Conservation (phyloP, 2,888 invertebrate species). For the Trisateles emortualis region DNA sequence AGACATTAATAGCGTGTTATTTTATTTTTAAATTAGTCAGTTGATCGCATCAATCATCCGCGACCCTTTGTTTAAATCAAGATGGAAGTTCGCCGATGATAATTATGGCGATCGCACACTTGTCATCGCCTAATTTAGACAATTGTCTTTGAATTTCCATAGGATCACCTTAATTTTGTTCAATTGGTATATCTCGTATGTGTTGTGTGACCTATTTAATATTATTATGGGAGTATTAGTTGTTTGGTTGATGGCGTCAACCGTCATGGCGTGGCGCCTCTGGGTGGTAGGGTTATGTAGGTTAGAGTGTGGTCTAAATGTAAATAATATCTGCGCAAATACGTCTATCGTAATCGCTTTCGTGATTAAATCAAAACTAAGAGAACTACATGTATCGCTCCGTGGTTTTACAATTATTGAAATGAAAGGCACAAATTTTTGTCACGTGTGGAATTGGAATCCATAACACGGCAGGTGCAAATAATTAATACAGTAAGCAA, state of each 20-base stretch:
- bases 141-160: slow-evolving; percentile 51
- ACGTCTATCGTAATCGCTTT: too few species aligned
- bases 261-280: slow-evolving; percentile 72
- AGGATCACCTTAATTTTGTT: slow-evolving; percentile 42
- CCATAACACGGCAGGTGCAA: too few species aligned
- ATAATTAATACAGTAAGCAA: too few species aligned
- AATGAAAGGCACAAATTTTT: too few species aligned
- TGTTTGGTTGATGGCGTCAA: slow-evolving; percentile 71
- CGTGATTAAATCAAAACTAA: too few species aligned
- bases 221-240: slow-evolving; percentile 53
- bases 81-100: slow-evolving; percentile 34
- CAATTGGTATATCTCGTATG: slow-evolving; percentile 20
- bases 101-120: slow-evolving; percentile 40
- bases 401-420: too few species aligned
- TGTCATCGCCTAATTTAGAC: slow-evolving; percentile 55
- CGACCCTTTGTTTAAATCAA: slow-evolving; percentile 44
- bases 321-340: too few species aligned
- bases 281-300: slow-evolving; percentile 50
- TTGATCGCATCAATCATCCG: slow-evolving; percentile 37
- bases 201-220: slow-evolving; percentile 63
- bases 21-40: slow-evolving; percentile 19
- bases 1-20: neutral
- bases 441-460: too few species aligned
- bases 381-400: too few species aligned
- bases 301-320: slow-evolving; percentile 47